These are phyloP conservation scores for Panzeria rudis DNA, from an alignment of 2,888 invertebrate species.

Conservation along the genomic window DNA sequence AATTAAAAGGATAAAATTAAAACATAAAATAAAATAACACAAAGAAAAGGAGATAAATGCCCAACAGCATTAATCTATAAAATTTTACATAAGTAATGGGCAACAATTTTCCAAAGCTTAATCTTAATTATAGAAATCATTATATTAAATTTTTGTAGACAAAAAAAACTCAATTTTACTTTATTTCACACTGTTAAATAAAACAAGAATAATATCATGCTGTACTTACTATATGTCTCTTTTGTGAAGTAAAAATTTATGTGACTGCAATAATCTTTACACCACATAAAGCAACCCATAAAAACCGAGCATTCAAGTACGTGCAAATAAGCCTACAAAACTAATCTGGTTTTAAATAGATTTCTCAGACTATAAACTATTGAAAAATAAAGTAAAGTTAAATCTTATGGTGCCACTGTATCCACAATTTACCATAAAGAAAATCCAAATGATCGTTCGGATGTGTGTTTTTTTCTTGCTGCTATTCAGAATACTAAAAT, in stretches of 20 bases:
- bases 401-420: constrained; percentile 26
- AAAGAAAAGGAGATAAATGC: not conserved
- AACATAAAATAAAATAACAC: not conserved
- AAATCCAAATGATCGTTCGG: constrained; percentile 24
- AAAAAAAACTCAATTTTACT: not conserved
- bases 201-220: too few species aligned
- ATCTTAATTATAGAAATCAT: not conserved
- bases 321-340: constrained; percentile 68
- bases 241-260: not conserved
- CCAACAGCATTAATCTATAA: not conserved
- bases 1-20: not conserved
- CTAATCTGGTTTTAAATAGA: constrained; percentile 51
- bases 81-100: not conserved
- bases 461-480: constrained; percentile 1
- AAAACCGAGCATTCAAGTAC: constrained; percentile 52
- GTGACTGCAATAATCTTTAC: constrained; percentile 36
- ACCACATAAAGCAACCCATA: constrained; percentile 54
- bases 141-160: not conserved
- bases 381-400: constrained; percentile 27
- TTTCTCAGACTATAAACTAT: constrained; percentile 45
- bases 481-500: constrained; percentile 23
- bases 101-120: not conserved
- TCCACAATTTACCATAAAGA: constrained; percentile 13
- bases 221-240: not conserved
- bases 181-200: not conserved